phyloP scores from a whole-genome alignment of 2,797 vertebrate genomes.

The Cheirogaleus major region DNA sequence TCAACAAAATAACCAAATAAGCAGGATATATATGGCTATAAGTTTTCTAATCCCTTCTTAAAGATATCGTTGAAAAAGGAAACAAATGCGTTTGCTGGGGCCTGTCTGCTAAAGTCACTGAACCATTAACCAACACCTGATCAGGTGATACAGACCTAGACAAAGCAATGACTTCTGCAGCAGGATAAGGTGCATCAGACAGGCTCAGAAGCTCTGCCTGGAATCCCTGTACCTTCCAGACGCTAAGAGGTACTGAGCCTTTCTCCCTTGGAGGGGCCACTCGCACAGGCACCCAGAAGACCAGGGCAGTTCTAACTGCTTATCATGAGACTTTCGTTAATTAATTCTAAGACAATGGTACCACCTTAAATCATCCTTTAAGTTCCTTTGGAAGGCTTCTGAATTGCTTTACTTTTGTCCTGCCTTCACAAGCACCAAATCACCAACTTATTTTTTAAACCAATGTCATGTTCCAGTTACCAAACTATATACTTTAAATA shows the following conservation, averaged over 20 bases:
- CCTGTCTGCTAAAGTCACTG: background rate
- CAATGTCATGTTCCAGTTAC: background rate
- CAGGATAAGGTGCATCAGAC: background rate
- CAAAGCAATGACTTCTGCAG: background rate
- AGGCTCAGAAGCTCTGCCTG: background rate
- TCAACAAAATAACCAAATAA: background rate
- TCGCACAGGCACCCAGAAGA: background rate
- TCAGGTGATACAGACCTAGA: background rate
- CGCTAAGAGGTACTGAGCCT: background rate
- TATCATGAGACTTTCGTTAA: background rate
- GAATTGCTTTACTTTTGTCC: background rate
- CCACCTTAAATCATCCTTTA: background rate
- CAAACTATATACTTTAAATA: background rate
- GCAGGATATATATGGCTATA: fast-evolving
- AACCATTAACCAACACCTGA: background rate
- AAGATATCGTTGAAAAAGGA: background rate
- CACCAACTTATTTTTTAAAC: background rate
- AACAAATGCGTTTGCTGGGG: background rate
- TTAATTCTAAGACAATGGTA: background rate
- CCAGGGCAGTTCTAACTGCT: background rate
- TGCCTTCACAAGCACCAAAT: background rate
- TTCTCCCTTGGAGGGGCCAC: background rate
- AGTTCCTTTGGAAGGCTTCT: background rate
- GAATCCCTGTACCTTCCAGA: background rate
- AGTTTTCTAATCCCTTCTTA: background rate